These are phyloP conservation scores for Numida meleagris DNA, from an alignment of 2,113 vertebrate species.

Conservation along the genomic window DNA sequence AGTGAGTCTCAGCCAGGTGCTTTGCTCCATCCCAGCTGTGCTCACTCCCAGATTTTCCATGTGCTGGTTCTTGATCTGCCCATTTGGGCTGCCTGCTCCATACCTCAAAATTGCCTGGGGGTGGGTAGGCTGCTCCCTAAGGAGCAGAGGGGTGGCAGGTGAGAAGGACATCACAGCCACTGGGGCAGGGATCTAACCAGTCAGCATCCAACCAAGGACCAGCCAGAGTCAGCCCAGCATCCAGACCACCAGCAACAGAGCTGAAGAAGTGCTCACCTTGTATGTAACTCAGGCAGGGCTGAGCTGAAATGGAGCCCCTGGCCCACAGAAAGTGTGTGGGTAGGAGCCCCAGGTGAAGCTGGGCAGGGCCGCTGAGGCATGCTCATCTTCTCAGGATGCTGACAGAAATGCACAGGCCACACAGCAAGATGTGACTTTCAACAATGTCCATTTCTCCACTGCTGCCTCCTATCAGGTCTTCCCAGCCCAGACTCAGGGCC, in stretches of 20 bases:
- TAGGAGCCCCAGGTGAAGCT: neutral
- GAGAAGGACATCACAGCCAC: neutral
- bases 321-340: neutral
- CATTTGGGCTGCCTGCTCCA: neutral
- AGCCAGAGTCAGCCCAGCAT: neutral
- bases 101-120: neutral
- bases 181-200: neutral
- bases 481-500: constrained; percentile 6
- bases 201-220: neutral
- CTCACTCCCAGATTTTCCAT: neutral
- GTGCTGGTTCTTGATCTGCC: neutral
- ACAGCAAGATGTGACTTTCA: neutral
- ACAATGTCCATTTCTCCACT: neutral
- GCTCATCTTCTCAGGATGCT: neutral
- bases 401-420: neutral
- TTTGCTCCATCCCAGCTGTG: neutral
- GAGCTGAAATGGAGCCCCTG: neutral
- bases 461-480: constrained; percentile 4
- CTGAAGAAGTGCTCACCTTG: neutral
- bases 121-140: neutral
- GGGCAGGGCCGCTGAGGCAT: rapidly evolving
- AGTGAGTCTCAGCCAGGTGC: neutral
- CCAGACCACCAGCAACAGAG: neutral
- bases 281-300: neutral
- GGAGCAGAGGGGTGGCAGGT: neutral